These are phyloP conservation scores for Venusia cambrica DNA, from an alignment of 2,888 invertebrate species.

Conservation along the genomic window DNA sequence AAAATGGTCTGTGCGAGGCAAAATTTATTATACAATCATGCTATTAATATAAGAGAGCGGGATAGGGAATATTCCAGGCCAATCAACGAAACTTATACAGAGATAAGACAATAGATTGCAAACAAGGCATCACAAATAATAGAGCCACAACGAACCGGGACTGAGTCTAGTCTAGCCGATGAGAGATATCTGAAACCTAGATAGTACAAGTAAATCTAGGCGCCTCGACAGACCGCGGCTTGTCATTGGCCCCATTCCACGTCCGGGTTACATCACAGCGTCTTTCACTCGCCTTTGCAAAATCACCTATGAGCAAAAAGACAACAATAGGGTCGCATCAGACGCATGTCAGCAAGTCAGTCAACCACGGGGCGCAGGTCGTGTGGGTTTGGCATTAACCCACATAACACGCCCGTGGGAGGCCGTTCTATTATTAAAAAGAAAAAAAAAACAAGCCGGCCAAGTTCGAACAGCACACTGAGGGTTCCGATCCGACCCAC, in stretches of 20 bases:
- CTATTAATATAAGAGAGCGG: slow-evolving; percentile 15
- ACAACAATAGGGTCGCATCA: slow-evolving; percentile 46
- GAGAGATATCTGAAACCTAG: slow-evolving; percentile 13
- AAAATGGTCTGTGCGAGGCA: too few species aligned
- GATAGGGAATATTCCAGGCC: slow-evolving; percentile 9
- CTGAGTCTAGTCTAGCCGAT: slow-evolving; percentile 1
- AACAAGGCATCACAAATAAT: slow-evolving; percentile 5
- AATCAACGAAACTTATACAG: slow-evolving; percentile 5
- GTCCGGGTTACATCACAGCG: slow-evolving; percentile 43
- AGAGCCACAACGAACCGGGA: slow-evolving; percentile 1
- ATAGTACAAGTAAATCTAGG: slow-evolving; percentile 12
- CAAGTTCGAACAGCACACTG: too few species aligned
- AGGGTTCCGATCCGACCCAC: too few species aligned
- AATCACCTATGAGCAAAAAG: slow-evolving; percentile 36
- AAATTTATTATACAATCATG: slow-evolving; percentile 28
- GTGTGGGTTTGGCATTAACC: slow-evolving; percentile 77
- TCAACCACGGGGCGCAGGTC: slow-evolving; percentile 56
- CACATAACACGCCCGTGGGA: slow-evolving; percentile 68
- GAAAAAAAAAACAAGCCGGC: slow-evolving; percentile 59
- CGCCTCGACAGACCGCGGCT: slow-evolving; percentile 29
- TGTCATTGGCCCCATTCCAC: slow-evolving; percentile 52
- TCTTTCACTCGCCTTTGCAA: slow-evolving; percentile 39
- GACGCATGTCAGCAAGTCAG: slow-evolving; percentile 60
- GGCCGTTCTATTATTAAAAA: slow-evolving; percentile 70
- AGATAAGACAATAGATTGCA: slow-evolving; percentile 4